Percentiles rank a stretch among this genome's conserved stretches.
phyloP scores from a whole-genome alignment of 2,797 vertebrate genomes.

The Denticeps clupeoides region DNA sequence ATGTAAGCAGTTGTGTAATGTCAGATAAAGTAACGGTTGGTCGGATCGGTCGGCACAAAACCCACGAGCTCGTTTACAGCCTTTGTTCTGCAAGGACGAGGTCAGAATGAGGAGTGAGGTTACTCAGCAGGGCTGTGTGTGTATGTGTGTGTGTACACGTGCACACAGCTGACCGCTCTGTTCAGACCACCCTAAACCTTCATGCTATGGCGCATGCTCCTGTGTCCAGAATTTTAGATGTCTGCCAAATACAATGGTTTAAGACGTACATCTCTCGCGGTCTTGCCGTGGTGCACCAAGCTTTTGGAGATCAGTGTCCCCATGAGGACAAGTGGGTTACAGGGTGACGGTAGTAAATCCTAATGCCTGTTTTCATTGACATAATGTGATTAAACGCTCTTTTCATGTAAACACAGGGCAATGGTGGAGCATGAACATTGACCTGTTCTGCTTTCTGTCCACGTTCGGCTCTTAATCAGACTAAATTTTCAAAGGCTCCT shows the following conservation, averaged over 20 bases:
- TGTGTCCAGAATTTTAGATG: too few relatives aligned
- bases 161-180: neutral
- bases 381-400: constrained; percentile 17
- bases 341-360: constrained; percentile 20
- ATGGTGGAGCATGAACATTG: too few relatives aligned
- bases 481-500: too few relatives aligned
- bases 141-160: too few relatives aligned
- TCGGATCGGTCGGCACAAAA: constrained; percentile 29
- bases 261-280: too few relatives aligned
- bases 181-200: constrained; percentile 5
- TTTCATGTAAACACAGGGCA: constrained; percentile 1
- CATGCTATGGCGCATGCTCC: too few relatives aligned
- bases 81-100: constrained; percentile 36
- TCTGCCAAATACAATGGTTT: too few relatives aligned
- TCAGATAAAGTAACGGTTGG: constrained; percentile 43
- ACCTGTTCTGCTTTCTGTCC: too few relatives aligned
- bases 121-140: neutral
- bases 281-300: too few relatives aligned
- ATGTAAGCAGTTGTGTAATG: constrained; percentile 45
- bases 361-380: constrained; percentile 37
- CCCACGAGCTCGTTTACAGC: constrained; percentile 39
- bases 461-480: too few relatives aligned
- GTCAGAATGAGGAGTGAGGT: constrained; percentile 29
- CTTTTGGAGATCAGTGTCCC: too few relatives aligned
- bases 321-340: constrained; percentile 31